phyloP scores from a whole-genome alignment of 2,888 invertebrate species.

The Criorhina ranunculi region DNA sequence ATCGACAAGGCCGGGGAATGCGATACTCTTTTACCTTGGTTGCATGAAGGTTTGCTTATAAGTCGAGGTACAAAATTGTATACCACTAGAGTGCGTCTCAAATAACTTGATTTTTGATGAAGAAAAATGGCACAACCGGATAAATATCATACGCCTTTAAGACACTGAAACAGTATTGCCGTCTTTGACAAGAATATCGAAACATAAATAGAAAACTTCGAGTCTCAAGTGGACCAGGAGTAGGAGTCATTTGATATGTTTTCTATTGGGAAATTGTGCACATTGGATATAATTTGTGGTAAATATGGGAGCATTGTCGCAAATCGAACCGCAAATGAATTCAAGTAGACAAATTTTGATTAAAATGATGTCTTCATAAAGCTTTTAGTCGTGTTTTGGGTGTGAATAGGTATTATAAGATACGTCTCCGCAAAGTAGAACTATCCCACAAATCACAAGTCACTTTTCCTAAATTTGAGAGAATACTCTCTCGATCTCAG shows the following conservation, averaged over 20 bases:
- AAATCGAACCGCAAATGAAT: too few species aligned
- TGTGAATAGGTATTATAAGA: too few species aligned
- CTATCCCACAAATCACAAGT: too few species aligned
- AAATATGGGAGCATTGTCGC: constrained; percentile 66
- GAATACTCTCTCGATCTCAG: too few species aligned
- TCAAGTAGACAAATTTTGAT: too few species aligned
- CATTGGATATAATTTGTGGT: constrained; percentile 88
- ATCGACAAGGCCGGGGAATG: constrained; percentile 86
- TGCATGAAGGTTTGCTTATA: constrained; percentile 79
- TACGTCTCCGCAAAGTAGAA: too few species aligned
- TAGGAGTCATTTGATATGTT: constrained; percentile 86
- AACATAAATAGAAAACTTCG: constrained; percentile 83
- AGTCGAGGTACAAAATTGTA: constrained; percentile 78
- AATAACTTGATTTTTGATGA: constrained; percentile 71
- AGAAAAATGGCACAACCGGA: constrained; percentile 85
- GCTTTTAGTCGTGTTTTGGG: too few species aligned
- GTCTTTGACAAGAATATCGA: constrained; percentile 88
- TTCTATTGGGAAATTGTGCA: constrained; percentile 87
- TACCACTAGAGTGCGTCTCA: not conserved
- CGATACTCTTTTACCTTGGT: constrained; percentile 78
- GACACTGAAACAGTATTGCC: constrained; percentile 89
- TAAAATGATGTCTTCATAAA: too few species aligned
- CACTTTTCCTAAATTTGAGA: too few species aligned
- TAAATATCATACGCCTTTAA: constrained; percentile 92
- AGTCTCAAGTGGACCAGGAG: constrained; percentile 81